Conservation (phyloP, 2,113 vertebrate species). For the Podiceps cristatus region DNA sequence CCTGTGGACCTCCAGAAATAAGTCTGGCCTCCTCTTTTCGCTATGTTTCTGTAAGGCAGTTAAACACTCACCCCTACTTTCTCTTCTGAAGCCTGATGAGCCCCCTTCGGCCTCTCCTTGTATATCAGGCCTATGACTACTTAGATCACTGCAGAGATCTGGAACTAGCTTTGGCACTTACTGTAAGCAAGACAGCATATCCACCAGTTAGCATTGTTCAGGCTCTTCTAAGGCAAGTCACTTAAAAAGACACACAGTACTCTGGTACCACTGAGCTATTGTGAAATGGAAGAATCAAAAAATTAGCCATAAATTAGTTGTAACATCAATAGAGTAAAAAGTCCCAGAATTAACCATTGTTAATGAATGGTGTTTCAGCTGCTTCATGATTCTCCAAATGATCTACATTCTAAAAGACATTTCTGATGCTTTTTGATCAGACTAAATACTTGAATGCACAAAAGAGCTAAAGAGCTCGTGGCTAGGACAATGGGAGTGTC, state of each 20-base stretch:
- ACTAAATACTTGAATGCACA: background rate
- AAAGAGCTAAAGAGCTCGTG: background rate
- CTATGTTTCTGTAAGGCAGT: background rate
- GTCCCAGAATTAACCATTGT: background rate
- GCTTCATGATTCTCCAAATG: background rate
- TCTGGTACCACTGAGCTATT: background rate
- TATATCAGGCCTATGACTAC: background rate
- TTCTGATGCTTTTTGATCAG: background rate
- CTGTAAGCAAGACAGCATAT: background rate
- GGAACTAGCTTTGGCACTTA: background rate
- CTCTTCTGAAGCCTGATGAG: background rate
- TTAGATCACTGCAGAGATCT: background rate
- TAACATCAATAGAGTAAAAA: background rate
- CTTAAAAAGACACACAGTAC: background rate
- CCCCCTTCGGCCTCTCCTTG: fast-evolving
- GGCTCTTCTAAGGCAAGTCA: background rate
- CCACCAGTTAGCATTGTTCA: background rate
- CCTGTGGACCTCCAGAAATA: background rate
- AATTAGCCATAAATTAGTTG: background rate
- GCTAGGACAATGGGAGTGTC: conserved; percentile 1
- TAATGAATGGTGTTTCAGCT: background rate
- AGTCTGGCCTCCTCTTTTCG: background rate
- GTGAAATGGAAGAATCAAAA: background rate
- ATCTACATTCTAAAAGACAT: background rate
- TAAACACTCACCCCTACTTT: background rate